phyloP scores from a whole-genome alignment of 2,888 invertebrate genomes.

The Eulithis prunata region DNA sequence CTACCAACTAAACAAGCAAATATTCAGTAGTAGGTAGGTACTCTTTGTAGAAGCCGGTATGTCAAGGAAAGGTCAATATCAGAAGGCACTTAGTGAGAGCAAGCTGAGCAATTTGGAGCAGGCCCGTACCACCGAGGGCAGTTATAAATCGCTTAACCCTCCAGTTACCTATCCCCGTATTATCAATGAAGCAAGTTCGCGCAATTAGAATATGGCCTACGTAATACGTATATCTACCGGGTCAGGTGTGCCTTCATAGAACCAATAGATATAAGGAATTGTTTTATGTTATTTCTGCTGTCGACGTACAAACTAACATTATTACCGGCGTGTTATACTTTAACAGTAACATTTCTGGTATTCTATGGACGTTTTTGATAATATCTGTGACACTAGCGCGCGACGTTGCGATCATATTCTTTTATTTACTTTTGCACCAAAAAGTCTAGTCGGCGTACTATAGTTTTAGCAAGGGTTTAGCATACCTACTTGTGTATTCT shows the following conservation, averaged over 20 bases:
- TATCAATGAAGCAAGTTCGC: constrained; percentile 18
- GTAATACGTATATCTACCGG: constrained; percentile 5
- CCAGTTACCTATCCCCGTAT: constrained; percentile 23
- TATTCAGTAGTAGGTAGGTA: too few species aligned
- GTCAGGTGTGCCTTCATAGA: constrained; percentile 6
- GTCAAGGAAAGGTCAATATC: constrained; percentile 13
- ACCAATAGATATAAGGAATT: neutral
- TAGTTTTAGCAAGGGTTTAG: neutral
- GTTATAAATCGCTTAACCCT: constrained; percentile 32
- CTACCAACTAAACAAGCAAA: too few species aligned
- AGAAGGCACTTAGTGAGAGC: constrained; percentile 7
- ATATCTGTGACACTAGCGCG: too few species aligned
- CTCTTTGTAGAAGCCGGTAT: neutral
- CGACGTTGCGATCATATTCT: too few species aligned
- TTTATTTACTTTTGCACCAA: neutral
- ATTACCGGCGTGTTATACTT: too few species aligned
- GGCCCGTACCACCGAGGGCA: constrained; percentile 11
- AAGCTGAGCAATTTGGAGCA: constrained; percentile 16
- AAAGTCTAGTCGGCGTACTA: neutral
- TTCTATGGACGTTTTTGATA: too few species aligned
- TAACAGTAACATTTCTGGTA: too few species aligned
- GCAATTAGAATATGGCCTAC: constrained; percentile 18
- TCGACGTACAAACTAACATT: too few species aligned
- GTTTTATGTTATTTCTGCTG: constrained; percentile 5
- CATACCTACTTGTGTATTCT: neutral